Conservation (phyloP, 2,113 vertebrate genomes). For the Planiliza haematocheilus region DNA sequence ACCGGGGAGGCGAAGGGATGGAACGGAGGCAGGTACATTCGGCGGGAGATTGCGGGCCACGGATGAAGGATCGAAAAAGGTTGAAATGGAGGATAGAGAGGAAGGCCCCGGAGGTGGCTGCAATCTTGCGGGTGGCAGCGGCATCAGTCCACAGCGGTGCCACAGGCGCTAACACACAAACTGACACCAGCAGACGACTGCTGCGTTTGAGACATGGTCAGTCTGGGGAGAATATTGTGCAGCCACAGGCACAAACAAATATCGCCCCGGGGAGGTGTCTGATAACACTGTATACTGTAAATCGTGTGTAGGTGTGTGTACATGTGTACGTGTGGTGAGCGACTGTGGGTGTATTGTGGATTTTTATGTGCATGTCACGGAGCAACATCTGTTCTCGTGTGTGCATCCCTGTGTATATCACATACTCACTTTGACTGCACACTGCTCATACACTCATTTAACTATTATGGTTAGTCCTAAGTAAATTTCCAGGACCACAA, state of each 20-base stretch:
- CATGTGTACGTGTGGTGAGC: neutral
- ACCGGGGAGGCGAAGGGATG: slow-evolving; percentile 9
- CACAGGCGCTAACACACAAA: slow-evolving; percentile 56
- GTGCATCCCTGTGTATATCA: too few relatives aligned
- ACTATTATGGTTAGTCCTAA: too few relatives aligned
- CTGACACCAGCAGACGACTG: slow-evolving; percentile 13
- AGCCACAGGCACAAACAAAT: slow-evolving; percentile 57
- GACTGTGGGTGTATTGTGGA: neutral
- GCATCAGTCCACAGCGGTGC: slow-evolving; percentile 53
- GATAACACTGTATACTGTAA: slow-evolving; percentile 45
- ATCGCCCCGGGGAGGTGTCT: slow-evolving; percentile 46
- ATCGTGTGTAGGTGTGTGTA: slow-evolving; percentile 11
- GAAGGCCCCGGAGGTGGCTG: slow-evolving; percentile 50
- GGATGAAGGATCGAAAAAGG: slow-evolving; percentile 50
- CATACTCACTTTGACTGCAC: neutral
- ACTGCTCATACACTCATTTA: neutral
- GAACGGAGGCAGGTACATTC: neutral
- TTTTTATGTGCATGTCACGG: neutral
- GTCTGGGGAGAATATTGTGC: slow-evolving; percentile 42
- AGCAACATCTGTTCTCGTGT: too few relatives aligned
- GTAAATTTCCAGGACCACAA: too few relatives aligned
- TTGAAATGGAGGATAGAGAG: slow-evolving; percentile 28
- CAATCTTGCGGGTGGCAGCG: slow-evolving; percentile 54
- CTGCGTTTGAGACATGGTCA: slow-evolving; percentile 53
- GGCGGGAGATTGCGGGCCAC: slow-evolving; percentile 12